Evolutionary conservation across 2,113 vertebrate genomes (phyloP).

Genomic region (Nycticebus coucang): DNA sequence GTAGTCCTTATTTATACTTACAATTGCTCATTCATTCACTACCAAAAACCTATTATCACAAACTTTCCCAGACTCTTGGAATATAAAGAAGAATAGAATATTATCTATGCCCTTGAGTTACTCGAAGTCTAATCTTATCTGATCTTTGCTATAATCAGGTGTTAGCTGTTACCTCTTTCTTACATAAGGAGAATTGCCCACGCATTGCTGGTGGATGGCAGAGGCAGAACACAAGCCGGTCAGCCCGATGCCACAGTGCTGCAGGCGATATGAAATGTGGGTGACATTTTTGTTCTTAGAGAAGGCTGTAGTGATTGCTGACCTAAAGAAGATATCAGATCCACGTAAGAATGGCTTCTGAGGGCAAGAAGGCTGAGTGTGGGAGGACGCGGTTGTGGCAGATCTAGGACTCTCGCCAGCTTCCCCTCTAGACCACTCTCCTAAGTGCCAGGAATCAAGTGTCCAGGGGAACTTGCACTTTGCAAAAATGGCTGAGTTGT

Average conservation of each 20-base stretch:
- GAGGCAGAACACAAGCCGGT: too few relatives aligned
- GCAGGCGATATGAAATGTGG: rapidly evolving
- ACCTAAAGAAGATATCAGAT: not conserved
- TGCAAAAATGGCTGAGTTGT: not conserved
- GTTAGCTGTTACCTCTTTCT: rapidly evolving
- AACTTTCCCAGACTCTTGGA: not conserved
- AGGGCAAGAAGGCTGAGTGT: not conserved
- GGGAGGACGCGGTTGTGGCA: not conserved
- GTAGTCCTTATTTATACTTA: not conserved
- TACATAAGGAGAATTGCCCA: rapidly evolving
- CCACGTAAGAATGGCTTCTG: not conserved
- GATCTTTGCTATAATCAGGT: not conserved
- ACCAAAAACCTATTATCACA: not conserved
- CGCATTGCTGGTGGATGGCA: not conserved
- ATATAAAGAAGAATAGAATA: not conserved
- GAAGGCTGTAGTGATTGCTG: not conserved
- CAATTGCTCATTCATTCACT: not conserved
- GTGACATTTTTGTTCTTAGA: not conserved
- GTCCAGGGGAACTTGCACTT: not conserved
- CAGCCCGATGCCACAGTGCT: not conserved
- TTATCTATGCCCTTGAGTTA: not conserved
- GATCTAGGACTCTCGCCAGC: not conserved
- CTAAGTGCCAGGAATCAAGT: not conserved
- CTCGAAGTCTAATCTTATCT: not conserved
- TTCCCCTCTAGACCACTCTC: not conserved